phyloP scores from a whole-genome alignment of 2,888 invertebrate genomes.

The Phlogophora meticulosa region DNA sequence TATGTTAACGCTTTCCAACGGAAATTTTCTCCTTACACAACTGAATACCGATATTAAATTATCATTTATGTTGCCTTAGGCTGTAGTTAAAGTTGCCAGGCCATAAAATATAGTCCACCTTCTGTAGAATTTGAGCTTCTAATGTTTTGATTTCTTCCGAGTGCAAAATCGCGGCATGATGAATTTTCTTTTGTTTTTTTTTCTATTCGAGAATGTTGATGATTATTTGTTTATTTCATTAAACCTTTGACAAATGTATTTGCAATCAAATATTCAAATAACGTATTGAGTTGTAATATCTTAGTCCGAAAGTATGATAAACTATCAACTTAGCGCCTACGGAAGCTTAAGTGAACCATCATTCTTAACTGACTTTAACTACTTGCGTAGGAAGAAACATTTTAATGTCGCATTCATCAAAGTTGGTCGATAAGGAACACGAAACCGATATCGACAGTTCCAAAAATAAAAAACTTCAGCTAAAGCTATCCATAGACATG shows the following conservation, averaged over 20 bases:
- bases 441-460: neutral
- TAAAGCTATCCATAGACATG: neutral
- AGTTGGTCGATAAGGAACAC: conserved; percentile 27
- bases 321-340: conserved; percentile 42
- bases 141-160: conserved; percentile 14
- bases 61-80: conserved; percentile 45
- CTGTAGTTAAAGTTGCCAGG: conserved; percentile 27
- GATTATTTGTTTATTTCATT: neutral
- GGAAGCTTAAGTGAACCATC: conserved; percentile 50
- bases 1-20: conserved; percentile 51
- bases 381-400: conserved; percentile 50
- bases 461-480: neutral
- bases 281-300: conserved; percentile 24
- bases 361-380: conserved; percentile 39
- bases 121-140: conserved; percentile 23
- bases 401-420: conserved; percentile 39
- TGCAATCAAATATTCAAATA: conserved; percentile 23
- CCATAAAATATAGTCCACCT: conserved; percentile 36
- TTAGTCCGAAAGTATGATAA: conserved; percentile 29
- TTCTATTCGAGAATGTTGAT: neutral
- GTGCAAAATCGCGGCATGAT: too few species aligned
- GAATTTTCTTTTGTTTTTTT: neutral
- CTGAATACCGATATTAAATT: conserved; percentile 55
- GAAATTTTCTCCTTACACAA: conserved; percentile 46
- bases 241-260: conserved; percentile 6